Evolutionary conservation across 2,113 vertebrate species (phyloP).

Genomic region (Tenrec ecaudatus): DNA sequence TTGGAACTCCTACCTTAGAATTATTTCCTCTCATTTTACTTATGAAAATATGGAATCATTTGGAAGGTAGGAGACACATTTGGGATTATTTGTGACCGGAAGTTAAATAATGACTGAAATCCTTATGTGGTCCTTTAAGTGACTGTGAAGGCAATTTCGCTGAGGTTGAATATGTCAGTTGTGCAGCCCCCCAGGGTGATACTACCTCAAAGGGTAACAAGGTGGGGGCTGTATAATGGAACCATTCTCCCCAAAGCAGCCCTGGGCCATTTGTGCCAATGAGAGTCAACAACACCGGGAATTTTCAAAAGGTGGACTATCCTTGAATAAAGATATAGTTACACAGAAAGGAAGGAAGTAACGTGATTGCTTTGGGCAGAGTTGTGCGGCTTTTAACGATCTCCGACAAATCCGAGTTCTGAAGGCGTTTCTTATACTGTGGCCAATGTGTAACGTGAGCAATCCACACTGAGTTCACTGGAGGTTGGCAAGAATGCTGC

Average conservation of each 20-base stretch:
- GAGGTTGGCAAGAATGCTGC: neutral
- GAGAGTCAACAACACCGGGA: slow-evolving; percentile 16
- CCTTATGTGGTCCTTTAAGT: neutral
- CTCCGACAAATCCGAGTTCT: neutral
- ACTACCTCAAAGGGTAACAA: neutral
- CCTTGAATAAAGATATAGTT: slow-evolving; percentile 2
- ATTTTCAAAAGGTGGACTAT: slow-evolving; percentile 32
- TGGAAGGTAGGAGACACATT: neutral
- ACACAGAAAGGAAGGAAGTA: neutral
- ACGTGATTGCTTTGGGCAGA: neutral
- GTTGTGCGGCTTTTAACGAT: neutral
- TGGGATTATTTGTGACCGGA: neutral
- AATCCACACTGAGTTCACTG: slow-evolving; percentile 31
- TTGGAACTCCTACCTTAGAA: neutral
- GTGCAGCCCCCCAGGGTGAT: neutral
- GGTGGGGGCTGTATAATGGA: neutral
- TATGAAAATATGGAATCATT: neutral
- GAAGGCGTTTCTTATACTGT: slow-evolving; percentile 13
- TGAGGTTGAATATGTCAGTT: neutral
- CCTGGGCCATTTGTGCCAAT: neutral
- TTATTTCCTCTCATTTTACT: slow-evolving; percentile 5
- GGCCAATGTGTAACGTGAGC: neutral
- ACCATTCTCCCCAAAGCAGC: neutral
- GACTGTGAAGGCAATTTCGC: neutral
- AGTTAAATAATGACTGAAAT: neutral